Evolutionary conservation across 2,797 vertebrate species (phyloP).

Genomic region (Ataeniobius toweri): DNA sequence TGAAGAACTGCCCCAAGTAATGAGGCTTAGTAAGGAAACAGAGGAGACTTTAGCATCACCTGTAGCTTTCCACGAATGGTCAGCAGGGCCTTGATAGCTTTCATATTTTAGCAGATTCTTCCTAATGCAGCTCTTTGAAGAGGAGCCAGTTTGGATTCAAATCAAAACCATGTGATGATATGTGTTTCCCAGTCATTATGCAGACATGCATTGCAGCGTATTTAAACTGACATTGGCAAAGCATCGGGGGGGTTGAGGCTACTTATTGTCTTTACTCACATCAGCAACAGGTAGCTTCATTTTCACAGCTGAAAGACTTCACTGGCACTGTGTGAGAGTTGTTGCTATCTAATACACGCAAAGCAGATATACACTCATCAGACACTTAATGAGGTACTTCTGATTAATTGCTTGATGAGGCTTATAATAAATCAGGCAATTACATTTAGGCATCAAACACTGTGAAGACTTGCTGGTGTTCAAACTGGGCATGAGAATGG

Average conservation of each 20-base stretch:
- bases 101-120: constrained; percentile 36
- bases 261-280: constrained; percentile 10
- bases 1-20: constrained; percentile 16
- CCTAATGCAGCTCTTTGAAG: constrained; percentile 47
- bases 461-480: not conserved
- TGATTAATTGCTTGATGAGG: not conserved
- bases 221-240: constrained; percentile 30
- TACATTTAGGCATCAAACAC: not conserved
- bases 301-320: constrained; percentile 1
- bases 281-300: constrained; percentile 10
- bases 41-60: constrained; percentile 27
- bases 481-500: not conserved
- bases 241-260: not conserved
- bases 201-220: constrained; percentile 7
- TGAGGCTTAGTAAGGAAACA: constrained; percentile 35
- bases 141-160: constrained; percentile 37
- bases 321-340: not conserved
- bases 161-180: constrained; percentile 43
- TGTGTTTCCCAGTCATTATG: constrained; percentile 4
- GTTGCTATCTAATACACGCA: not conserved
- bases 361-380: not conserved
- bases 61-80: constrained; percentile 35
- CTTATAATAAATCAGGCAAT: not conserved
- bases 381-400: not conserved
- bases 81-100: constrained; percentile 18